phyloP scores from a whole-genome alignment of 2,888 invertebrate genomes.

The Ophonus ardosiacus region DNA sequence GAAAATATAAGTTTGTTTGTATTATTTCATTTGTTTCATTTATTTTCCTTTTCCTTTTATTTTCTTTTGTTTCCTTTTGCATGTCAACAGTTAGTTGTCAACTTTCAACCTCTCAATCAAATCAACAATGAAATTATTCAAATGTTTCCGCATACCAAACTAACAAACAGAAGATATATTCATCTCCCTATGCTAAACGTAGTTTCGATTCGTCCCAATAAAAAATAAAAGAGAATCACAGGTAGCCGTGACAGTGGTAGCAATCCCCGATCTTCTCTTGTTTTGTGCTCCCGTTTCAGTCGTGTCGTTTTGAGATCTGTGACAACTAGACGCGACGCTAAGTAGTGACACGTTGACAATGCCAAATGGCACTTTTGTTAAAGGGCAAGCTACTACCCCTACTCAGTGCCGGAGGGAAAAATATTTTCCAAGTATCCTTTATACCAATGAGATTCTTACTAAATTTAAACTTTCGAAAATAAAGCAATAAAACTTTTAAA shows the following conservation, averaged over 20 bases:
- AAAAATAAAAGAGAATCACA: constrained; percentile 41
- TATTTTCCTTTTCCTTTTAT: constrained; percentile 50
- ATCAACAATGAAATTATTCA: constrained; percentile 25
- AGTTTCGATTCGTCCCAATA: constrained; percentile 9
- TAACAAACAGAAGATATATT: constrained; percentile 19
- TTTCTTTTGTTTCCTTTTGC: constrained; percentile 18
- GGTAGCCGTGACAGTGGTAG: constrained; percentile 30
- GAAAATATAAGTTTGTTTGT: constrained; percentile 67
- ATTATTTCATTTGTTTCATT: constrained; percentile 66
- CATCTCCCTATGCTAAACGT: constrained; percentile 13
- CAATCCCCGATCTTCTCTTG: neutral
- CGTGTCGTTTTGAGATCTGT: constrained; percentile 28
- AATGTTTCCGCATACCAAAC: constrained; percentile 15
- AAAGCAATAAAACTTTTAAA: too few relatives aligned
- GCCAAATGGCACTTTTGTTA: constrained; percentile 68
- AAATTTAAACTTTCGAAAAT: too few relatives aligned
- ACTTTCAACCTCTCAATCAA: constrained; percentile 41
- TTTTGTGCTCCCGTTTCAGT: constrained; percentile 38
- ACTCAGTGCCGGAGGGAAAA: constrained; percentile 1
- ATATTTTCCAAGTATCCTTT: neutral
- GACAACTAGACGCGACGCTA: constrained; percentile 69
- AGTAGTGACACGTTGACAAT: constrained; percentile 76
- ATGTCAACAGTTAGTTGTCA: constrained; percentile 22
- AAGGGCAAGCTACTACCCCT: constrained; percentile 43
- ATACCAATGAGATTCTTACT: too few relatives aligned